Evolutionary conservation across 2,888 invertebrate species (phyloP).

Genomic region (Aproaerema taeniolella): DNA sequence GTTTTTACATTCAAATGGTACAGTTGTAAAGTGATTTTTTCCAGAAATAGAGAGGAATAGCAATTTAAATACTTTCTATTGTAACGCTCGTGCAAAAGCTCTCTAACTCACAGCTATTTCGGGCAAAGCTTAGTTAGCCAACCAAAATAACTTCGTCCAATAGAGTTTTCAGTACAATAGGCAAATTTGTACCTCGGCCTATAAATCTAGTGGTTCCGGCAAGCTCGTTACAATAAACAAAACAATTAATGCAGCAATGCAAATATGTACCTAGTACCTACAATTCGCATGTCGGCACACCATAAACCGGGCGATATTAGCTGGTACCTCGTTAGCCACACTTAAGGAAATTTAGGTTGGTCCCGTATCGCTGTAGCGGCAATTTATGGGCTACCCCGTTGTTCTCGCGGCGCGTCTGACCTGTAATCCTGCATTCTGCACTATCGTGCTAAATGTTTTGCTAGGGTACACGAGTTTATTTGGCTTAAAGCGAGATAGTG

Average conservation of each 20-base stretch:
- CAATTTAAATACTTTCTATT: too few species aligned
- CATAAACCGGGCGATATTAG: constrained; percentile 38
- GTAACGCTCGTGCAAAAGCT: too few species aligned
- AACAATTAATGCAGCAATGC: constrained; percentile 18
- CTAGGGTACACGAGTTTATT: too few species aligned
- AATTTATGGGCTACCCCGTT: constrained; percentile 25
- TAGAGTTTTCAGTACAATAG: constrained; percentile 7
- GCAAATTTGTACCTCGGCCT: constrained; percentile 3
- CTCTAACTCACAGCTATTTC: too few species aligned
- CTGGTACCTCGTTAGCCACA: constrained; percentile 38
- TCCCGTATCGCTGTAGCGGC: constrained; percentile 27
- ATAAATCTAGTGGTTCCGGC: constrained; percentile 10
- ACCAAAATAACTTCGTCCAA: too few species aligned
- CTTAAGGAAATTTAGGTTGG: constrained; percentile 40
- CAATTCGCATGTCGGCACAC: constrained; percentile 40
- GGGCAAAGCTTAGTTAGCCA: too few species aligned
- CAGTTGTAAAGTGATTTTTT: too few species aligned
- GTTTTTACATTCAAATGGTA: too few species aligned
- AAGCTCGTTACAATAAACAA: constrained; percentile 13
- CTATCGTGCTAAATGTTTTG: not conserved
- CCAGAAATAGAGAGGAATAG: too few species aligned
- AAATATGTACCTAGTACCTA: too few species aligned
- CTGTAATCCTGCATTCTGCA: not conserved
- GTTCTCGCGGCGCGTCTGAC: not conserved
- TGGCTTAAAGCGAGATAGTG: too few species aligned